These are phyloP conservation scores for Actenoides hombroni DNA, from an alignment of 2,113 vertebrate species.

Conservation along the genomic window DNA sequence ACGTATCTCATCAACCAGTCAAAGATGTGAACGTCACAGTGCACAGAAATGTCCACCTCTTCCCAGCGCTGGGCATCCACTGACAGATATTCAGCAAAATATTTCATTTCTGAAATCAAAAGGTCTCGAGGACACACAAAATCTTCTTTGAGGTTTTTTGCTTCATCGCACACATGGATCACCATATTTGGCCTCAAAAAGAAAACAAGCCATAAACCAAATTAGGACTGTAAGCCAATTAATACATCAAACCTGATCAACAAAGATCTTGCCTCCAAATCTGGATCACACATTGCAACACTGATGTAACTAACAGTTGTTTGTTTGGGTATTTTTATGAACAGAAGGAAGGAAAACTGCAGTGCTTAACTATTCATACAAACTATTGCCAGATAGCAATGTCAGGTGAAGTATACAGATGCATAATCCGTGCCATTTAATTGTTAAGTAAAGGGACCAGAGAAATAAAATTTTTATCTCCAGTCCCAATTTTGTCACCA, in stretches of 20 bases:
- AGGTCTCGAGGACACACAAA: slow-evolving; percentile 95
- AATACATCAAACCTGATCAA: not conserved
- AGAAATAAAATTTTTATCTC: not conserved
- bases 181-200: slow-evolving; percentile 91
- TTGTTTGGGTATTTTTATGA: not conserved
- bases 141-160: slow-evolving; percentile 96
- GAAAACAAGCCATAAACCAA: slow-evolving; percentile 30
- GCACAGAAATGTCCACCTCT: slow-evolving; percentile 97
- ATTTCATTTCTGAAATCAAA: slow-evolving; percentile 94
- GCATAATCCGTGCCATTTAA: not conserved
- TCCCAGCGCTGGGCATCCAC: slow-evolving; percentile 95
- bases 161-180: slow-evolving; percentile 97
- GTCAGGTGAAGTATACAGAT: not conserved
- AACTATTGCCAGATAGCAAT: not conserved
- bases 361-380: not conserved
- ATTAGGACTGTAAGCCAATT: not conserved
- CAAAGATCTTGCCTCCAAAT: not conserved
- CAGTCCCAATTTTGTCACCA: not conserved
- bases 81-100: slow-evolving; percentile 94
- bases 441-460: not conserved
- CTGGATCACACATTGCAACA: not conserved
- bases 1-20: slow-evolving; percentile 97
- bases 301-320: not conserved
- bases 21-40: slow-evolving; percentile 97
- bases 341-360: not conserved